These are phyloP conservation scores for Physocephala rufipes DNA, from an alignment of 2,888 invertebrate genomes.

Conservation along the genomic window DNA sequence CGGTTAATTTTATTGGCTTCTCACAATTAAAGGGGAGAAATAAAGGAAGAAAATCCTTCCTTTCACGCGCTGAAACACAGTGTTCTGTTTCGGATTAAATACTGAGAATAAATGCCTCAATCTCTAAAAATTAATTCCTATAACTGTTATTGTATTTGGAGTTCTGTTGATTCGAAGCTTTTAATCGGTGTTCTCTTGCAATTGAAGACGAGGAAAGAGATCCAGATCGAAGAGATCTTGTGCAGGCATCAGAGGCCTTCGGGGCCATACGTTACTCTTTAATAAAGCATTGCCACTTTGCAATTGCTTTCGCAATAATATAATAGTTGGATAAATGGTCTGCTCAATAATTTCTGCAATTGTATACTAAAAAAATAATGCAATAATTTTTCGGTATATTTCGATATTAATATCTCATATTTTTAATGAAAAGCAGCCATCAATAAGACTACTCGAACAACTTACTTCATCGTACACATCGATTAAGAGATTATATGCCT, in stretches of 20 bases:
- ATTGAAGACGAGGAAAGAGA: constrained; percentile 44
- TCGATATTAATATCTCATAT: no score
- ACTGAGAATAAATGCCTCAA: no score
- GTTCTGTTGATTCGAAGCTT: neutral
- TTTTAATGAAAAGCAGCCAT: neutral
- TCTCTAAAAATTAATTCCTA: no score
- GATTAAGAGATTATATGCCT: constrained; percentile 69
- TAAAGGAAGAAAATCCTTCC: no score
- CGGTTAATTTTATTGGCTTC: no score
- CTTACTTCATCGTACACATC: constrained; percentile 70
- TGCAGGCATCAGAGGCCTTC: constrained; percentile 69
- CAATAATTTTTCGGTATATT: no score
- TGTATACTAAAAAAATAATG: constrained; percentile 53
- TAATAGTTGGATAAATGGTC: constrained; percentile 69
- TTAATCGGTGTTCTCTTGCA: neutral
- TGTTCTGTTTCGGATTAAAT: no score
- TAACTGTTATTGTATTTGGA: no score
- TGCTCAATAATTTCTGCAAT: constrained; percentile 75
- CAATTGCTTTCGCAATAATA: constrained; percentile 68
- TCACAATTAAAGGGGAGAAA: no score
- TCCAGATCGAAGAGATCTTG: constrained; percentile 52
- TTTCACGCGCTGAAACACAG: no score
- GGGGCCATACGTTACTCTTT: constrained; percentile 70
- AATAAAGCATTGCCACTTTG: constrained; percentile 68
- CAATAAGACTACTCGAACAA: neutral